Percentiles rank a stretch among this genome's conserved stretches.
Conservation (phyloP, 2,888 invertebrate genomes). For the Marronus borbonicus region DNA sequence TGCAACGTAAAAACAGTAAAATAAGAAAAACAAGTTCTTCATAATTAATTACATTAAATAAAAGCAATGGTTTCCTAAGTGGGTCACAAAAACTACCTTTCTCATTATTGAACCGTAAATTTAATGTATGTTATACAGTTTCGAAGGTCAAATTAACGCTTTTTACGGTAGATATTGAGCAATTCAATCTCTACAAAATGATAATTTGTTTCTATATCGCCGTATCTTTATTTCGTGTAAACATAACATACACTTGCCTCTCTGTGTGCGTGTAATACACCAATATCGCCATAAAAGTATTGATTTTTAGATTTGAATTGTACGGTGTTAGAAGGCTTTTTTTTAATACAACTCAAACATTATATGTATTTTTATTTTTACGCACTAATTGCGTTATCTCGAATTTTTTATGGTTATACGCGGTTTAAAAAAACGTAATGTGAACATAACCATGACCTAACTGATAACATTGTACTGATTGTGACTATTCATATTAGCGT, state of each 20-base stretch:
- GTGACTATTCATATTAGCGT: neutral
- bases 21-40: too few relatives aligned
- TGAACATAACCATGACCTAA: slow-evolving; percentile 46
- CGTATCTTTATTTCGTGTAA: slow-evolving; percentile 29
- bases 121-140: slow-evolving; percentile 15
- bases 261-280: neutral
- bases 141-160: slow-evolving; percentile 17
- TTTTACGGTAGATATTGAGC: slow-evolving; percentile 13
- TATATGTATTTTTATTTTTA: slow-evolving; percentile 16
- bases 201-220: slow-evolving; percentile 11
- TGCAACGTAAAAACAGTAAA: too few relatives aligned
- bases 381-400: slow-evolving; percentile 10
- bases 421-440: slow-evolving; percentile 15
- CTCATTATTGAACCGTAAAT: slow-evolving; percentile 1
- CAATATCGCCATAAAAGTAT: neutral
- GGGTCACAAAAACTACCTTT: slow-evolving; percentile 12
- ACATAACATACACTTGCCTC: slow-evolving; percentile 11
- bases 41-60: too few relatives aligned
- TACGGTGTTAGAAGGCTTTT: slow-evolving; percentile 1
- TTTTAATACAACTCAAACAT: slow-evolving; percentile 8
- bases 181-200: slow-evolving; percentile 6
- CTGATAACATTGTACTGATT: slow-evolving; percentile 42
- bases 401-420: slow-evolving; percentile 31
- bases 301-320: slow-evolving; percentile 17
- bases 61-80: neutral